phyloP scores from a whole-genome alignment of 2,888 invertebrate species.

The Tenthredo scrophulariae region DNA sequence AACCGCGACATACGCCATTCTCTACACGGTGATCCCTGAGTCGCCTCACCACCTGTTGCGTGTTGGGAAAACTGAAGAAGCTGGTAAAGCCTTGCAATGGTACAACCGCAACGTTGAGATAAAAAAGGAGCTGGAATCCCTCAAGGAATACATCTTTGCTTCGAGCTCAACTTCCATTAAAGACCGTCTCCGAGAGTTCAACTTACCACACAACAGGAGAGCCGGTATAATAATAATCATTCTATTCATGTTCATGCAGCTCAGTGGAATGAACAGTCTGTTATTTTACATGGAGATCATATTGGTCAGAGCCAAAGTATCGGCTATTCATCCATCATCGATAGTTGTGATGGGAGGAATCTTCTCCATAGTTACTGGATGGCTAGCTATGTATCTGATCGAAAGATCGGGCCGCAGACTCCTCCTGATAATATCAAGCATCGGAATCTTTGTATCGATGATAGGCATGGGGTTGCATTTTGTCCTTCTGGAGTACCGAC shows the following conservation, averaged over 20 bases:
- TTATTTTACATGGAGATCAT: constrained; percentile 61
- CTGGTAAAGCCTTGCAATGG: constrained; percentile 74
- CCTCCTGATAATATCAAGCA: constrained; percentile 60
- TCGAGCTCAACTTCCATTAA: constrained; percentile 60
- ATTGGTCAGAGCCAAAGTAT: constrained; percentile 55
- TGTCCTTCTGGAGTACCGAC: constrained; percentile 59
- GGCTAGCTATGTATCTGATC: constrained; percentile 55
- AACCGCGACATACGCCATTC: constrained; percentile 68
- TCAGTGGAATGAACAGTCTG: constrained; percentile 68
- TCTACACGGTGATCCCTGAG: constrained; percentile 73
- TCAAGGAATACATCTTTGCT: constrained; percentile 66
- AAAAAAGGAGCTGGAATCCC: constrained; percentile 69
- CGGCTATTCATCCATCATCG: constrained; percentile 54
- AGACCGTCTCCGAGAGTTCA: constrained; percentile 59
- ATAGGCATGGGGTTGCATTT: constrained; percentile 66
- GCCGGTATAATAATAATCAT: constrained; percentile 65
- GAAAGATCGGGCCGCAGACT: constrained; percentile 56
- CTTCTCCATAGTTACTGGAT: constrained; percentile 51
- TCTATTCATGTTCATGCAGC: constrained; percentile 69
- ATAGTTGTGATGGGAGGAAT: constrained; percentile 55
- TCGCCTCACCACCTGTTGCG: constrained; percentile 74
- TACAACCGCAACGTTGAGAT: constrained; percentile 68
- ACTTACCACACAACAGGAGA: constrained; percentile 58
- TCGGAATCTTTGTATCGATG: constrained; percentile 61
- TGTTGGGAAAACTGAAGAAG: constrained; percentile 66